phyloP scores from a whole-genome alignment of 2,797 vertebrate species.

The Trachops cirrhosus region DNA sequence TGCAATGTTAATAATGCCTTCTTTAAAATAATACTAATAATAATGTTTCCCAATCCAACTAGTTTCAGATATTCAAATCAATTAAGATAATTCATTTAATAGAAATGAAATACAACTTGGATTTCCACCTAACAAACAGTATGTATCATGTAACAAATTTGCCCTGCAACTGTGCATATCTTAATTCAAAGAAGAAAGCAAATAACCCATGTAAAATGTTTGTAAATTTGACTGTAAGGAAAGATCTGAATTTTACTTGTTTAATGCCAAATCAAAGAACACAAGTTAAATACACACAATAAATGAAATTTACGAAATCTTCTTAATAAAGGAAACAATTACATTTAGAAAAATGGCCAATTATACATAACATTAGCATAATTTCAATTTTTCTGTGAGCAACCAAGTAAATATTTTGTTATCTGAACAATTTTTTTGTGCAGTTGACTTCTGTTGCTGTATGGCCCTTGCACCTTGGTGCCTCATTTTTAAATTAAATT shows the following conservation, averaged over 20 bases:
- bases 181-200: slow-evolving; percentile 6
- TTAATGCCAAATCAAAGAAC: slow-evolving; percentile 51
- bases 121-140: not conserved
- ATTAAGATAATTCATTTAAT: slow-evolving; percentile 37
- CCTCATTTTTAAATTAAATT: slow-evolving; percentile 28
- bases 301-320: slow-evolving; percentile 8
- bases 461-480: not conserved
- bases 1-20: not conserved
- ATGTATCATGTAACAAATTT: not conserved
- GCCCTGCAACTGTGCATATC: not conserved
- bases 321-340: slow-evolving; percentile 31
- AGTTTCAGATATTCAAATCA: not conserved
- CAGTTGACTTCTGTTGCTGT: not conserved
- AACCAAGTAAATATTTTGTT: slow-evolving; percentile 18
- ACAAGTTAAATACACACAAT: not conserved
- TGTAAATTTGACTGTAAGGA: not conserved
- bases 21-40: slow-evolving; percentile 5
- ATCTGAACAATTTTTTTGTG: not conserved
- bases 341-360: not conserved
- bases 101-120: slow-evolving; percentile 37
- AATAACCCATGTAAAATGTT: not conserved
- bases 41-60: not conserved
- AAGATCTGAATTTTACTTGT: slow-evolving; percentile 31
- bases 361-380: not conserved
- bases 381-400: not conserved